A percentile compares a stretch with the other conserved stretches of the same genome.
These are phyloP conservation scores for Diabrotica undecimpunctata DNA, from an alignment of 1,140 invertebrate species.

Conservation along the genomic window DNA sequence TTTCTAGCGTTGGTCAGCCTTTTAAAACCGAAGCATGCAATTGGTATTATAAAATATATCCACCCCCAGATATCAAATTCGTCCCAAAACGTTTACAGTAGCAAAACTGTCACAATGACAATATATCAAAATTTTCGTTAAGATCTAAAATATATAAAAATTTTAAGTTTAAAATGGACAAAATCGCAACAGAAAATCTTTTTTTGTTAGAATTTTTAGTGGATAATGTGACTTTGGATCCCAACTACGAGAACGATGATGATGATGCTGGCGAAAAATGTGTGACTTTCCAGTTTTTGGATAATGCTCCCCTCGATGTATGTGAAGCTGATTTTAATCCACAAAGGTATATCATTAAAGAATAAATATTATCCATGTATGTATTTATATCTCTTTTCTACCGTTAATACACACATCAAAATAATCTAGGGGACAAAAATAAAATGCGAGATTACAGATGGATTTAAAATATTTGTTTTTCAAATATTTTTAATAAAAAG, in stretches of 20 bases:
- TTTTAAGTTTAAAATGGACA: conserved; percentile 39
- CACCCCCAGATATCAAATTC: conserved; percentile 40
- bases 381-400: too few species aligned
- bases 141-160: conserved; percentile 1
- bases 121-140: conserved; percentile 7
- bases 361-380: background rate
- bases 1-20: conserved; percentile 48
- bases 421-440: too few species aligned
- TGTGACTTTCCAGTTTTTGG: conserved; percentile 52
- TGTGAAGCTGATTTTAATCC: conserved; percentile 53
- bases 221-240: conserved; percentile 50
- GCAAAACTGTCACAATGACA: background rate
- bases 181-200: conserved; percentile 52
- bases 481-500: too few species aligned
- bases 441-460: too few species aligned
- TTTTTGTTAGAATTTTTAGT: conserved; percentile 56
- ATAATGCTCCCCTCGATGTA: conserved; percentile 52
- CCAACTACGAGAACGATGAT: conserved; percentile 33
- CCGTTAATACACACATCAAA: too few species aligned
- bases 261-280: conserved; percentile 42
- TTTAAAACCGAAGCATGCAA: conserved; percentile 52
- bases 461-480: too few species aligned
- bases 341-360: conserved; percentile 42
- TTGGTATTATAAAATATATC: conserved; percentile 53
- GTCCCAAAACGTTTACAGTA: conserved; percentile 29